Evolutionary conservation across 2,113 vertebrate species (phyloP).

Genomic region (Mola mola): DNA sequence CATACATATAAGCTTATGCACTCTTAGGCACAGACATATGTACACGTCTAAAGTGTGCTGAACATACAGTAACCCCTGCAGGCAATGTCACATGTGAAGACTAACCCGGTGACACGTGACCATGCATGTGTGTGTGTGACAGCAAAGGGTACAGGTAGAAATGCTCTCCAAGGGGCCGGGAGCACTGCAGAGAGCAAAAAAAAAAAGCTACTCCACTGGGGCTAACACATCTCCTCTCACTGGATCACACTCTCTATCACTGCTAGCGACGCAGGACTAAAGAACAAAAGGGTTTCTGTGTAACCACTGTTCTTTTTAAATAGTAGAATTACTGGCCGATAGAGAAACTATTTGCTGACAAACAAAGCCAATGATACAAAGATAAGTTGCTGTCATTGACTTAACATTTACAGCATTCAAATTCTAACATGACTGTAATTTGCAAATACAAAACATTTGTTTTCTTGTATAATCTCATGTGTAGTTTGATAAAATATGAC

Average conservation of each 20-base stretch:
- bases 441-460: background rate
- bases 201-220: slow-evolving; percentile 19
- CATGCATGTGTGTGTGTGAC: slow-evolving; percentile 20
- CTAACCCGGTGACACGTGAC: slow-evolving; percentile 82
- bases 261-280: background rate
- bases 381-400: too few relatives aligned
- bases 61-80: slow-evolving; percentile 86
- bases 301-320: too few relatives aligned
- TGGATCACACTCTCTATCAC: slow-evolving; percentile 29
- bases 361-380: too few relatives aligned
- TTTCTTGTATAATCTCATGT: background rate
- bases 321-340: too few relatives aligned
- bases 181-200: slow-evolving; percentile 3
- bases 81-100: slow-evolving; percentile 87
- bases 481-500: background rate
- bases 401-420: too few relatives aligned
- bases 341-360: too few relatives aligned
- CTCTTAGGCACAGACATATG: slow-evolving; percentile 6
- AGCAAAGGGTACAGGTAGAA: too few relatives aligned
- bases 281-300: background rate
- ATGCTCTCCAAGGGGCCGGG: slow-evolving; percentile 23
- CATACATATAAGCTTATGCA: slow-evolving; percentile 9
- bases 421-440: too few relatives aligned
- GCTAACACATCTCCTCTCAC: slow-evolving; percentile 23
- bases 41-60: slow-evolving; percentile 67